Evolutionary conservation across 2,797 vertebrate genomes (phyloP).

Genomic region (Lophotriccus pileatus): DNA sequence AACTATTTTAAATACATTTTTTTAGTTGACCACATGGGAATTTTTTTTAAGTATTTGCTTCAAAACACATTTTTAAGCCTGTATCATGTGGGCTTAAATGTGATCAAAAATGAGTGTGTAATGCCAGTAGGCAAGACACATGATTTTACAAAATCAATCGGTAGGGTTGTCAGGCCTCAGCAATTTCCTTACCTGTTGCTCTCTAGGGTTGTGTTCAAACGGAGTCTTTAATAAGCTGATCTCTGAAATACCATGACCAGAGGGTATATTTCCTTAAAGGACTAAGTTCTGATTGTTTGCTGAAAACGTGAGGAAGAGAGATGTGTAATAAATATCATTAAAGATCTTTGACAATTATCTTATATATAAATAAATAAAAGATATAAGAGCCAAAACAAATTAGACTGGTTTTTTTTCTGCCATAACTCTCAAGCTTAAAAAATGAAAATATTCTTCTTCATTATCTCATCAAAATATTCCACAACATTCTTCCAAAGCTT

Average conservation of each 20-base stretch:
- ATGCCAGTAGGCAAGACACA: neutral
- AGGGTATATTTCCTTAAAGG: neutral
- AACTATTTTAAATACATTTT: neutral
- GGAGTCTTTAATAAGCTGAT: neutral
- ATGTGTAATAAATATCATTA: neutral
- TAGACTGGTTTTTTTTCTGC: neutral
- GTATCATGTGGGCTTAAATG: neutral
- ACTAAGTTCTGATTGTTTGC: neutral
- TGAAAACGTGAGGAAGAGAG: neutral
- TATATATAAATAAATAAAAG: neutral
- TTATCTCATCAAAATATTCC: neutral
- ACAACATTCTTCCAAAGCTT: constrained; percentile 8
- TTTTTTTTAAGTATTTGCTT: neutral
- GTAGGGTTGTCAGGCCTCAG: neutral
- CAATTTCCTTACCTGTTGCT: neutral
- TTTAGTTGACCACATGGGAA: neutral
- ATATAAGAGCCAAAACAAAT: neutral
- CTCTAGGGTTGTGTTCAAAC: neutral
- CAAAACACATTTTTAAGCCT: neutral
- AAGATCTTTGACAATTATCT: neutral
- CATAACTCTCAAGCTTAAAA: neutral
- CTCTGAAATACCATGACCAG: neutral
- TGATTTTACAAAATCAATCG: neutral
- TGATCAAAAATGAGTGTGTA: neutral
- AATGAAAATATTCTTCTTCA: constrained; percentile 8